A percentile compares a stretch with the other conserved stretches of the same genome.
Conservation (phyloP, 2,888 invertebrate species). For the Cartodere bifasciata region DNA sequence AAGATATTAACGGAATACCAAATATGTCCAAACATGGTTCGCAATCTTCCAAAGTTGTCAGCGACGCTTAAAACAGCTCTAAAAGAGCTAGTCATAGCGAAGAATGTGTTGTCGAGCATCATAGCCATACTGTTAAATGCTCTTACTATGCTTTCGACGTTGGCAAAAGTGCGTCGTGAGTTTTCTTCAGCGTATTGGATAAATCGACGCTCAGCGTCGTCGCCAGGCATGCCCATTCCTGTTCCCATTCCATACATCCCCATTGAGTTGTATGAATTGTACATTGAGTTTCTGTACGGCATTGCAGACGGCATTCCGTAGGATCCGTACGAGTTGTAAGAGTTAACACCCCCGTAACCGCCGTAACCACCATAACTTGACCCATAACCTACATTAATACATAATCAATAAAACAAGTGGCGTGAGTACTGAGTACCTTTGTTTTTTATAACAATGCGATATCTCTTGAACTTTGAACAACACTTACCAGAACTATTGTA, state of each 20-base stretch:
- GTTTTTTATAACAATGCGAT: too few species aligned
- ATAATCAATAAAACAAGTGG: too few species aligned
- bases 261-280: slow-evolving; percentile 24
- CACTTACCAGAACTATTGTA: too few species aligned
- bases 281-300: slow-evolving; percentile 10
- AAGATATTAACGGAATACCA: slow-evolving; percentile 80
- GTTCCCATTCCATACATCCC: slow-evolving; percentile 35
- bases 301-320: too few species aligned
- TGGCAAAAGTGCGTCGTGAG: slow-evolving; percentile 86
- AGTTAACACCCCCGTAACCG: slow-evolving; percentile 26
- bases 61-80: slow-evolving; percentile 91
- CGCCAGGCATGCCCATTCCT: slow-evolving; percentile 24
- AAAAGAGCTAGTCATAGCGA: slow-evolving; percentile 90
- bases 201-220: slow-evolving; percentile 59
- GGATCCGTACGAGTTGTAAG: slow-evolving; percentile 23
- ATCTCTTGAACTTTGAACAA: too few species aligned
- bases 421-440: too few species aligned
- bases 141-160: slow-evolving; percentile 69
- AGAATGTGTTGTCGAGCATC: slow-evolving; percentile 95
- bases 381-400: too few species aligned
- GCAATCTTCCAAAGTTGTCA: slow-evolving; percentile 80
- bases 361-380: slow-evolving; percentile 23
- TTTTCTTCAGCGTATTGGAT: slow-evolving; percentile 84
- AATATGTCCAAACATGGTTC: slow-evolving; percentile 72
- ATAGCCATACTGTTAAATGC: slow-evolving; percentile 89